Evolutionary conservation across 2,888 invertebrate genomes (phyloP), one percentile per base, ranked within the genome.

Genomic region (Lasioglossum figueresi): DNA sequence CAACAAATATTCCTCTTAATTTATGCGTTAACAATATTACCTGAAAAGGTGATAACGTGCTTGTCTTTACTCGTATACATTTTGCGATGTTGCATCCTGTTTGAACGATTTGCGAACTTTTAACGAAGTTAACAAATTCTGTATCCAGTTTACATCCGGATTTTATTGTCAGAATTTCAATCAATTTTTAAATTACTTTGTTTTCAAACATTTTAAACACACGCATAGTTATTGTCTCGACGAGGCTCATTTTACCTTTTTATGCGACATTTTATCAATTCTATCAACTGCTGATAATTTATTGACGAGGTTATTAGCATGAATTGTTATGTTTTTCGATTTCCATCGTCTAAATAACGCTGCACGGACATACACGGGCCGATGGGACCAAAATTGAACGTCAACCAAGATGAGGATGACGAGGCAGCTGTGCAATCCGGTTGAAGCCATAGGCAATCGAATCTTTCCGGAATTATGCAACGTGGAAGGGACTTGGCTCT

Each of bases 401-500:
- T 80, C 77, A 82, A 80, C 76, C 71, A 78, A 79, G 81, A 76
- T 48, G 23, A n/a, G 14, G 8, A 19, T 34, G 37, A 23, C 34
- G 37, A 34, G 66, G 16, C 31, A 63, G 63, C 56, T n/a, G 31
- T 0, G 63, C 63, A 31, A n/a, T 6, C 66, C 10, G 4, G 37
- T 34, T 10, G 34, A 37, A 23, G 66, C 66, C 76, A 34, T 52
- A 56, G 63, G 79, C 76, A 76, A 89, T 83, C 77, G 76, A 84
- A 89, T 88, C 87, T 89, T 89, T 78, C 76, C 52, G 66, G 80
- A 59, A 85, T 81, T 78, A 80, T 77, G 82, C 76, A 45, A 75
- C 75, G 72, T n/a, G 78, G 59, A 34, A 70, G 63, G 27, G 76
- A 59, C 80, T 19, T 37, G 71, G 72, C 59, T 80, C 71, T 72